These are phyloP conservation scores for Eurypyga helias DNA, from an alignment of 2,113 vertebrate species.

Conservation along the genomic window DNA sequence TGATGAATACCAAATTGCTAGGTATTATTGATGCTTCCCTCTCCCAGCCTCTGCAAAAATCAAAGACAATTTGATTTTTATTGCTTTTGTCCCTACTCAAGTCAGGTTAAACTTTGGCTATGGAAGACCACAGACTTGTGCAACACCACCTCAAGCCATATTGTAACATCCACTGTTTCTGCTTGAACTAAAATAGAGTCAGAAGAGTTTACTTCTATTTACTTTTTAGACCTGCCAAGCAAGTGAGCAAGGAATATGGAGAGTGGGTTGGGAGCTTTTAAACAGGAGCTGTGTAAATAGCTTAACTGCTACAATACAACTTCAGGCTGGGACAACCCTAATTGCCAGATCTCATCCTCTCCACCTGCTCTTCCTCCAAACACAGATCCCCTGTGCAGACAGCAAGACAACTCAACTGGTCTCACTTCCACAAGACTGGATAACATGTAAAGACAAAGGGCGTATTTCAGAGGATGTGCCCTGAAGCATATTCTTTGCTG, in stretches of 20 bases:
- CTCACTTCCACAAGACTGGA: not conserved
- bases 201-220: not conserved
- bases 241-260: not conserved
- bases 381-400: not conserved
- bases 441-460: not conserved
- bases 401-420: not conserved
- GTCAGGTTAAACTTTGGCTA: not conserved
- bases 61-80: not conserved
- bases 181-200: not conserved
- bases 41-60: not conserved
- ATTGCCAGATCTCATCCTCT: not conserved
- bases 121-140: not conserved
- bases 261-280: not conserved
- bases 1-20: rapidly evolving
- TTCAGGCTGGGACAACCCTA: not conserved
- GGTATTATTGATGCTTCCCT: not conserved
- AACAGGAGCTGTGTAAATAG: not conserved
- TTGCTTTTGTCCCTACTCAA: not conserved
- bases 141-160: not conserved
- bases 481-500: too few relatives aligned
- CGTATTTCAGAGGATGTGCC: not conserved
- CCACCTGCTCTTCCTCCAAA: not conserved
- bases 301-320: not conserved
- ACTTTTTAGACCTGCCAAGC: not conserved
- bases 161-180: not conserved